Evolutionary conservation across 2,888 invertebrate genomes (phyloP).

Genomic region (Chrysomela aeneicollis): DNA sequence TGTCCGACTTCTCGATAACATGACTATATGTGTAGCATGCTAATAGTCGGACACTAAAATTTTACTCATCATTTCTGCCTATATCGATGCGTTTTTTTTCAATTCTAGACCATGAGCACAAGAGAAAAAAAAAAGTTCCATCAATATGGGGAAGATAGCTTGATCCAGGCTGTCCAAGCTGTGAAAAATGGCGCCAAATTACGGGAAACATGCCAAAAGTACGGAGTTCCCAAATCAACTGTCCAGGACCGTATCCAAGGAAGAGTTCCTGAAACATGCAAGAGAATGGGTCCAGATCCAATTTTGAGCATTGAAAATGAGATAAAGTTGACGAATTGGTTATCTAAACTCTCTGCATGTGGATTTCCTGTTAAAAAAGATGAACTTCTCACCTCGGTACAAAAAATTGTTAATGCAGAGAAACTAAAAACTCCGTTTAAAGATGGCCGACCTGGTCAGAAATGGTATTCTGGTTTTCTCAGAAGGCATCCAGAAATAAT

Average conservation of each 20-base stretch:
- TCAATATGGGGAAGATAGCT: constrained; percentile 14
- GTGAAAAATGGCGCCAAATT: constrained; percentile 17
- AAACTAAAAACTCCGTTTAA: neutral
- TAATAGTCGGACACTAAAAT: neutral
- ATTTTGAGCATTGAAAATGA: constrained; percentile 37
- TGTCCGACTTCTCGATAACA: too few relatives aligned
- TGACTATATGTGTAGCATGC: too few relatives aligned
- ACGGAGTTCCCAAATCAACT: constrained; percentile 16
- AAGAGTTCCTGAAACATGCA: neutral
- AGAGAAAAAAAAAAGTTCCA: constrained; percentile 16
- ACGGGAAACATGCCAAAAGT: constrained; percentile 1
- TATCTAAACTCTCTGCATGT: constrained; percentile 43
- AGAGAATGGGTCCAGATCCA: constrained; percentile 11
- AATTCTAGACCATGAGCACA: neutral
- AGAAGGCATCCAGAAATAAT: neutral
- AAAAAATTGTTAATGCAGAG: constrained; percentile 36
- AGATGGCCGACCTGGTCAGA: neutral
- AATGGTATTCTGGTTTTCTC: neutral
- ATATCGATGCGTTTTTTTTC: too few relatives aligned
- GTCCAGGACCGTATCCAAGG: constrained; percentile 18
- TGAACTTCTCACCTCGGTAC: constrained; percentile 44
- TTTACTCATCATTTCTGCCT: neutral
- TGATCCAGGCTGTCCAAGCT: constrained; percentile 6
- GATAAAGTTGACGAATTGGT: constrained; percentile 46
- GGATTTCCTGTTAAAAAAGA: constrained; percentile 50